Percentiles rank a stretch among this genome's conserved stretches.
Evolutionary conservation across 2,888 invertebrate genomes (phyloP).

Genomic region (Coelopa pilipes): DNA sequence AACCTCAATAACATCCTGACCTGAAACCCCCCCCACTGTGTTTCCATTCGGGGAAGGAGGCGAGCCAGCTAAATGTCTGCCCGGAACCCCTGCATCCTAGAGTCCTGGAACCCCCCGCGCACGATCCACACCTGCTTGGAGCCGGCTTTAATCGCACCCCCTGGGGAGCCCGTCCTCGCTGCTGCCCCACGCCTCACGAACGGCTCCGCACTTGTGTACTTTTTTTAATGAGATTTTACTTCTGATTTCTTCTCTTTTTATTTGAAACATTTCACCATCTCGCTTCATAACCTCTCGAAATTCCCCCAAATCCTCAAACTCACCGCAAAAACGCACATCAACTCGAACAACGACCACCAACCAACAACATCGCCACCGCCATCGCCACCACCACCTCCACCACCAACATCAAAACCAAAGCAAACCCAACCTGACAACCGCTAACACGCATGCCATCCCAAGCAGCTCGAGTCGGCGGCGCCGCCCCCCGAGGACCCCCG

Average conservation of each 20-base stretch:
- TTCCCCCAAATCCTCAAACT: neutral
- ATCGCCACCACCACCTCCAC: neutral
- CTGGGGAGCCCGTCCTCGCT: neutral
- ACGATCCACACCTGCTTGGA: no score
- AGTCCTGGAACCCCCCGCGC: no score
- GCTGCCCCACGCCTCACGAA: neutral
- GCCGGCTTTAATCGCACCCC: no score
- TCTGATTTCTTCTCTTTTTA: no score
- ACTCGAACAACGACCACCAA: neutral
- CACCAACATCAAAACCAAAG: slow-evolving; percentile 29
- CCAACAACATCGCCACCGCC: neutral
- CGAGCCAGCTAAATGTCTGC: no score
- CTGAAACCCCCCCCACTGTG: slow-evolving; percentile 29
- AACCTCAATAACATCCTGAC: slow-evolving; percentile 14
- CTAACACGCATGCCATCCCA: slow-evolving; percentile 42
- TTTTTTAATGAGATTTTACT: no score
- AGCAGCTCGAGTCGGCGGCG: slow-evolving; percentile 20
- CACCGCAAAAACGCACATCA: neutral
- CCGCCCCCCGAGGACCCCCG: no score
- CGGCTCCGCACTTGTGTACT: no score
- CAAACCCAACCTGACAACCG: slow-evolving; percentile 45
- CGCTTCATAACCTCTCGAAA: no score
- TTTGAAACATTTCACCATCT: no score
- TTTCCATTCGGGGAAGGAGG: no score
- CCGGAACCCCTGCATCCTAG: no score